phyloP scores from a whole-genome alignment of 2,797 vertebrate species.

The Coendou prehensilis region DNA sequence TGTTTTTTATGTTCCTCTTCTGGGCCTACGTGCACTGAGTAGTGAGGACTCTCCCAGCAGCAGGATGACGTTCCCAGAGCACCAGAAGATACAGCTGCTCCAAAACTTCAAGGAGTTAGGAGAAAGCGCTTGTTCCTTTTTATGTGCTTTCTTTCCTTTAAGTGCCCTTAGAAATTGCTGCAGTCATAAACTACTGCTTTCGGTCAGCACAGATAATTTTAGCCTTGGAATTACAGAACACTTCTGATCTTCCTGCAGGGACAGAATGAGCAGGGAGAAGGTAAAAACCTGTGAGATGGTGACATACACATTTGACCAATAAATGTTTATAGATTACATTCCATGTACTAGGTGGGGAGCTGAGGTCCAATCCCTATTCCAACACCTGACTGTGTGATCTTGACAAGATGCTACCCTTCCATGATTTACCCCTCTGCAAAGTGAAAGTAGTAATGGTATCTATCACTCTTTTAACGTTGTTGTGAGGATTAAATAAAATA shows the following conservation, averaged over 20 bases:
- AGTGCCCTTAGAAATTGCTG: not conserved
- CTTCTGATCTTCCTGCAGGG: not conserved
- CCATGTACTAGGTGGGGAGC: not conserved
- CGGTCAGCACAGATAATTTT: not conserved
- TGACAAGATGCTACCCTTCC: not conserved
- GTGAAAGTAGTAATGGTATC: not conserved
- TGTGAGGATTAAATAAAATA: slow-evolving; percentile 16
- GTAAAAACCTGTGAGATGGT: not conserved
- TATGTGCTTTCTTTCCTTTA: not conserved
- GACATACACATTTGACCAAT: not conserved
- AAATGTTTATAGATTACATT: not conserved
- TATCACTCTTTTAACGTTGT: not conserved
- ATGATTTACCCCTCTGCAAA: not conserved
- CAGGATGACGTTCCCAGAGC: not conserved
- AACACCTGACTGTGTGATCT: not conserved
- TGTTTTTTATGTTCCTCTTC: not conserved
- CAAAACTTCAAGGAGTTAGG: not conserved
- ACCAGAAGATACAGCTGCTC: not conserved
- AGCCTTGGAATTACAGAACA: not conserved
- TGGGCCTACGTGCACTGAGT: not conserved
- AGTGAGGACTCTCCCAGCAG: rapidly evolving
- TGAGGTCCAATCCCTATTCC: not conserved
- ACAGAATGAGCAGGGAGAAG: not conserved
- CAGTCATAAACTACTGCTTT: not conserved
- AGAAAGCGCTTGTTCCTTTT: not conserved